Percentiles rank a stretch among this genome's conserved stretches.
These are phyloP conservation scores for Clitarchus hookeri DNA, from an alignment of 2,888 invertebrate species.

Conservation along the genomic window DNA sequence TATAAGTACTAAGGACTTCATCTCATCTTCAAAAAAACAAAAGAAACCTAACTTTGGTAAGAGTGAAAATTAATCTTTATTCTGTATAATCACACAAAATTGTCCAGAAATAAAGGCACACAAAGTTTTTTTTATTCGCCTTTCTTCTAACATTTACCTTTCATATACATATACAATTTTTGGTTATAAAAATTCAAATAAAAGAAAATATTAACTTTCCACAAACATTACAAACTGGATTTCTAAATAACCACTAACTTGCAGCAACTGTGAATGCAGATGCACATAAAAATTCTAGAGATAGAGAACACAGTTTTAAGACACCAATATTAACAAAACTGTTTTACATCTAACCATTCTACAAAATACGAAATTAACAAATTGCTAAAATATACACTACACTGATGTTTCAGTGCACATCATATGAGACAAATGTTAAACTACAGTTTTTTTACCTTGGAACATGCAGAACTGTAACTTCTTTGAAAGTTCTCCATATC, in stretches of 20 bases:
- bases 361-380: not conserved
- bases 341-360: not conserved
- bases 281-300: not conserved
- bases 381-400: not conserved
- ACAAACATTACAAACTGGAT: not conserved
- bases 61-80: not conserved
- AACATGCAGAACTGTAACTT: slow-evolving; percentile 1
- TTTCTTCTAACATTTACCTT: not conserved
- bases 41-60: not conserved
- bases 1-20: no score
- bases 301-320: not conserved
- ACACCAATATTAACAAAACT: not conserved
- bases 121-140: not conserved
- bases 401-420: not conserved
- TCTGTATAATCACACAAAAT: not conserved
- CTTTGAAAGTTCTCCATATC: slow-evolving; percentile 2
- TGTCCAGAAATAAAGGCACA: not conserved
- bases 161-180: not conserved
- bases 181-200: not conserved
- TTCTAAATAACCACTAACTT: not conserved
- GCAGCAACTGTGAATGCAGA: not conserved
- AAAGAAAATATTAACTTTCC: not conserved
- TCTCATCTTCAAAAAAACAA: no score
- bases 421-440: not conserved
- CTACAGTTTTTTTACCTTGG: not conserved